These are phyloP conservation scores for Nymphicus hollandicus DNA, from an alignment of 2,113 vertebrate species.

Conservation along the genomic window DNA sequence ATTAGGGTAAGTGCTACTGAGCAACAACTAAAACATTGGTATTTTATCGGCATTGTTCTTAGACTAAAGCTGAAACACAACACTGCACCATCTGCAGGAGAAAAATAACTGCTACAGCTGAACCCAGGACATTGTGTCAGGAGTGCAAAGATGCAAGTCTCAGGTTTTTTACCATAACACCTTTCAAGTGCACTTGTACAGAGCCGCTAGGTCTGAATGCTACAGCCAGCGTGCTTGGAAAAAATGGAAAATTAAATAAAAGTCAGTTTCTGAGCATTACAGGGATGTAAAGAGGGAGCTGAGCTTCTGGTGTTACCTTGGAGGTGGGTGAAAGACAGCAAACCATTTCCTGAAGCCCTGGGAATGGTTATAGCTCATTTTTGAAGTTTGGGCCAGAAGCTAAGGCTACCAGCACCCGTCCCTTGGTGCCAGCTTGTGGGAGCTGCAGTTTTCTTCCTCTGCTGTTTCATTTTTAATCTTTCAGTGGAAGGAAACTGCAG, in stretches of 20 bases:
- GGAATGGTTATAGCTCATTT: background rate
- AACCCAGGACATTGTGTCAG: background rate
- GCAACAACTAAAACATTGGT: background rate
- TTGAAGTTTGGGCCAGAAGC: accelerated
- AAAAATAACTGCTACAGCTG: background rate
- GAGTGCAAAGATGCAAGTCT: background rate
- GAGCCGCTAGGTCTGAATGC: background rate
- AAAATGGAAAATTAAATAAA: background rate
- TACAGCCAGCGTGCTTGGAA: background rate
- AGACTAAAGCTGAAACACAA: background rate
- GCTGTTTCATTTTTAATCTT: background rate
- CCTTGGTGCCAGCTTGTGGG: background rate
- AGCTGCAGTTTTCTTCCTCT: background rate
- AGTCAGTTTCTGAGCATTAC: background rate
- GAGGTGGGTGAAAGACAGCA: background rate
- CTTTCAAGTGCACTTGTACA: background rate
- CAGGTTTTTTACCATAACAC: accelerated
- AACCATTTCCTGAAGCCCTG: background rate
- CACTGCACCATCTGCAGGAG: background rate
- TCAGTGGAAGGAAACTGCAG: background rate
- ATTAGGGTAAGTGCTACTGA: background rate
- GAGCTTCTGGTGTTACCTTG: background rate
- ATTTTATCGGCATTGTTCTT: background rate
- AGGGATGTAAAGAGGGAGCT: background rate
- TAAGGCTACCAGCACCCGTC: accelerated